Percentiles rank a stretch among this genome's conserved stretches.
These are phyloP conservation scores for Ptycholaimellus sp. DNA, from an alignment of 2,888 invertebrate species.

Conservation along the genomic window DNA sequence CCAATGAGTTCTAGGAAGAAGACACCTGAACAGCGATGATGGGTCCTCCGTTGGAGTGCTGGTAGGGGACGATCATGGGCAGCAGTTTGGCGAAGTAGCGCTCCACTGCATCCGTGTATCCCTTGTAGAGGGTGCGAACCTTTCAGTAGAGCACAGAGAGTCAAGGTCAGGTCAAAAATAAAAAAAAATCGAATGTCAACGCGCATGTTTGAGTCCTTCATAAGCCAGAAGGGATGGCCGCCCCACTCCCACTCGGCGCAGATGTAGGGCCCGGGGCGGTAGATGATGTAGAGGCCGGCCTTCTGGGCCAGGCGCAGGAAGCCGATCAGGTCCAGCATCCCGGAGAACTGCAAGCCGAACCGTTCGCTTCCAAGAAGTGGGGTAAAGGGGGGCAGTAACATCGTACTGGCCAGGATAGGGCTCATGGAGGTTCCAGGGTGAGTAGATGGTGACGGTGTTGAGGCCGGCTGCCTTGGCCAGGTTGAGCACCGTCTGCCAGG, in stretches of 20 bases:
- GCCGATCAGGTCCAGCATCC: slow-evolving; percentile 11
- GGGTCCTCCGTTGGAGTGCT: slow-evolving; percentile 29
- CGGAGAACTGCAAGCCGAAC: no score
- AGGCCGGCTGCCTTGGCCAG: slow-evolving; percentile 43
- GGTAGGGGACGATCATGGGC: slow-evolving; percentile 21
- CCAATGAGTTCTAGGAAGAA: no score
- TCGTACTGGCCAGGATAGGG: slow-evolving; percentile 9
- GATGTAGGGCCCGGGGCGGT: slow-evolving; percentile 20
- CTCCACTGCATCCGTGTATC: not conserved
- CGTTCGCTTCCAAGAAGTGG: no score
- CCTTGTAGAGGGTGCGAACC: no score
- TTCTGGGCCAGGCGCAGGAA: slow-evolving; percentile 14
- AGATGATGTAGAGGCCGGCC: slow-evolving; percentile 12
- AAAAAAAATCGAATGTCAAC: no score
- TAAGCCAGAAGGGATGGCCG: slow-evolving; percentile 18
- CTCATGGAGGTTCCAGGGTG: slow-evolving; percentile 19
- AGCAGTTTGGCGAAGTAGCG: slow-evolving; percentile 13
- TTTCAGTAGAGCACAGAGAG: no score
- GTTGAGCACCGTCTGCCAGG: slow-evolving; percentile 52
- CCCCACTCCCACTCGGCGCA: slow-evolving; percentile 19
- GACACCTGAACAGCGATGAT: slow-evolving; percentile 30
- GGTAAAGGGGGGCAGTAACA: no score
- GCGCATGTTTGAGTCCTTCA: slow-evolving; percentile 12
- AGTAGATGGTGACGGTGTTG: slow-evolving; percentile 22
- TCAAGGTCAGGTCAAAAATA: no score